Percentiles rank a stretch among this genome's conserved stretches.
phyloP scores from a whole-genome alignment of 2,888 invertebrate genomes.

The Sisyra nigra region DNA sequence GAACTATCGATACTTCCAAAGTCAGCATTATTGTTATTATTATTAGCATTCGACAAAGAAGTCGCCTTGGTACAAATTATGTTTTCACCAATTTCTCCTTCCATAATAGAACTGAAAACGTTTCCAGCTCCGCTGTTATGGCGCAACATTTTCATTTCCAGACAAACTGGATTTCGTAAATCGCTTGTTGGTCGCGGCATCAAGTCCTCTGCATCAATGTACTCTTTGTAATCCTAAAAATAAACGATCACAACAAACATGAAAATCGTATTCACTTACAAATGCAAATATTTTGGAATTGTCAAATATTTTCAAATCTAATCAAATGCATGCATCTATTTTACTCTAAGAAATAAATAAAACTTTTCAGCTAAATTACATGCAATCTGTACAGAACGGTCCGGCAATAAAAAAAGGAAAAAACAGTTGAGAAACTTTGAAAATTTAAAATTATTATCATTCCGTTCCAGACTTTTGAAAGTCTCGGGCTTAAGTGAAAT shows the following conservation, averaged over 20 bases:
- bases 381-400: too few relatives aligned
- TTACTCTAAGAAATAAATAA: too few relatives aligned
- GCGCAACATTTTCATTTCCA: constrained; percentile 53
- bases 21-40: constrained; percentile 28
- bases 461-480: too few relatives aligned
- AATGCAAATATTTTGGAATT: not conserved
- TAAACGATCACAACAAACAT: not conserved
- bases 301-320: not conserved
- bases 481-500: too few relatives aligned
- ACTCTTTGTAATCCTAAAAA: constrained; percentile 60
- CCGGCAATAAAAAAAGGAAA: too few relatives aligned
- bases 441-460: too few relatives aligned
- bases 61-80: constrained; percentile 14
- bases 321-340: not conserved
- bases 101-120: constrained; percentile 14
- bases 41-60: constrained; percentile 15
- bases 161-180: constrained; percentile 65
- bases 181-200: constrained; percentile 77
- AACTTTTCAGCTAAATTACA: too few relatives aligned
- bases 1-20: constrained; percentile 55
- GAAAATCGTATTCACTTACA: not conserved
- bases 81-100: constrained; percentile 9
- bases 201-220: constrained; percentile 77
- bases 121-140: constrained; percentile 13
- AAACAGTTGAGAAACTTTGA: too few relatives aligned